Percentiles rank a stretch among this genome's conserved stretches.
Conservation (phyloP, 2,113 vertebrate species). For the Melanocharis versteri region DNA sequence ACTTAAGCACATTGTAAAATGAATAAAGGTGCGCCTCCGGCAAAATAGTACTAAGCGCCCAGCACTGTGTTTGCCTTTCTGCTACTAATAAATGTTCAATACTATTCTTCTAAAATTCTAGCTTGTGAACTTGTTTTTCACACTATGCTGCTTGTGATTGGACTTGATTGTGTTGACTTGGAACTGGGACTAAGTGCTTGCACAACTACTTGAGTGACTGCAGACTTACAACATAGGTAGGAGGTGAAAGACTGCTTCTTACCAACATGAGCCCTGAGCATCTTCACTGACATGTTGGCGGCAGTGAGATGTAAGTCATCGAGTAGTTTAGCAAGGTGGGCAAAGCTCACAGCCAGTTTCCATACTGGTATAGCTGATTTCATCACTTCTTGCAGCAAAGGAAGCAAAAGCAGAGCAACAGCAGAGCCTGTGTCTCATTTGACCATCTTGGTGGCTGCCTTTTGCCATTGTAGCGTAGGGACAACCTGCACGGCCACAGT, state of each 20-base stretch:
- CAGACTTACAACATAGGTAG: not conserved
- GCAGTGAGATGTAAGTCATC: accelerated
- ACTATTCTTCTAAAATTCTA: too few relatives aligned
- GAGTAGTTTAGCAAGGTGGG: not conserved
- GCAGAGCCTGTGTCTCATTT: not conserved
- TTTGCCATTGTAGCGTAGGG: not conserved
- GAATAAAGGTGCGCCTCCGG: too few relatives aligned
- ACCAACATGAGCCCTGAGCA: not conserved
- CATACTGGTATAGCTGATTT: accelerated
- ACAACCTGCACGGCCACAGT: accelerated
- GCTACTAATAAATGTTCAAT: too few relatives aligned
- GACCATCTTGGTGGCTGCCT: not conserved
- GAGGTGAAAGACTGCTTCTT: not conserved
- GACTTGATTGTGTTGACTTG: too few relatives aligned
- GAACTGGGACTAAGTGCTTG: not conserved
- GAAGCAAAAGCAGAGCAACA: not conserved
- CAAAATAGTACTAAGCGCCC: too few relatives aligned
- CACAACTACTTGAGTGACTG: not conserved
- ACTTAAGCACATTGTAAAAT: too few relatives aligned
- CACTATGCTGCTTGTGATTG: not conserved
- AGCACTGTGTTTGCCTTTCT: too few relatives aligned
- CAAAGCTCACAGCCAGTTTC: not conserved
- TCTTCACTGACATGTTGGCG: not conserved
- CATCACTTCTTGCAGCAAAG: not conserved
- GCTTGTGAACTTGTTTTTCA: too few relatives aligned